Evolutionary conservation across 2,113 vertebrate species (phyloP), one percentile per base, ranked within the genome.

Genomic region (Corythoichthys haematopterus): DNA sequence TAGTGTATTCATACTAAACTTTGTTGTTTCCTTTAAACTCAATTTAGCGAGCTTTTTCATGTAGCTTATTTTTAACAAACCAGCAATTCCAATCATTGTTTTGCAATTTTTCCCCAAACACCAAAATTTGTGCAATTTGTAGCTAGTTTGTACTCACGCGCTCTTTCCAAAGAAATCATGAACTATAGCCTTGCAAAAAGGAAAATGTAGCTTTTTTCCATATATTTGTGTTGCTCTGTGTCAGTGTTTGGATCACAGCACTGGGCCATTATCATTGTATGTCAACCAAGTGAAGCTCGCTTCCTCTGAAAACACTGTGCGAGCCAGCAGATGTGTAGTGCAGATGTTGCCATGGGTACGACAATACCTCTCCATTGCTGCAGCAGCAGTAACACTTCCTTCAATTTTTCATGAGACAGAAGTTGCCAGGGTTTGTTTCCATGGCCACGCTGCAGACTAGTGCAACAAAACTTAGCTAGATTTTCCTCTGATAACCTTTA

Each of bases 381-480:
- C 76, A 78, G 33, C 80, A 79, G 57, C 66, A 61, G 64, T 59
- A 69, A 38, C 59, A 48, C 75, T 81, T 74, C 62, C 63, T 67
- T 76, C 80, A 83, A 70, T 86, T 87, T 82, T 78, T 88, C 76
- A 85, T 78, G 69, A 84, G 81, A 66, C 76, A 64, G 66, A 62
- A 60, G 81, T 90, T 90, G 83, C 88, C 87, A 85, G 68, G 88
- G 83, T 80, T 82, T 70, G 87, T 90, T 90, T 83, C 87, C 84
- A 88, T 87, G 83, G 83, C 59, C 78, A 87, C 85, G n/a, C 72
- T 79, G 77, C 85, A 83, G 81, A 78, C 79, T 84, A 83, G 85
- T 83, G 85, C 82, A 88, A 88, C 84, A 87, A 84, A 78, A 80
- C 78, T 64, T 56, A 64, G 59, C 45, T 81, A 79, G 72, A 85